Evolutionary conservation across 2,888 invertebrate genomes (phyloP).

Genomic region (Entomobrya multifasciata): DNA sequence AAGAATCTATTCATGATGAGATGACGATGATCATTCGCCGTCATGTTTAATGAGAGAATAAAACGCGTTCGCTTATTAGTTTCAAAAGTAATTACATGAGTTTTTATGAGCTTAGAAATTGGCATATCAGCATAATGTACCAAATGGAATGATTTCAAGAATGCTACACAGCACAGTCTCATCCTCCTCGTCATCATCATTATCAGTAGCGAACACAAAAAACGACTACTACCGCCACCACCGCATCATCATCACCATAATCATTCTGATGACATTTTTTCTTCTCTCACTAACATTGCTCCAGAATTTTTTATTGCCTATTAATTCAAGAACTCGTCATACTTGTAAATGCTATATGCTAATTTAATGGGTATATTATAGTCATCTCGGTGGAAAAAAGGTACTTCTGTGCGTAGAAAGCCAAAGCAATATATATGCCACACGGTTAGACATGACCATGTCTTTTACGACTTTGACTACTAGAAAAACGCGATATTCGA

Average conservation of each 20-base stretch:
- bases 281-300: constrained; percentile 47
- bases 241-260: constrained; percentile 37
- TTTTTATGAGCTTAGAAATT: constrained; percentile 67
- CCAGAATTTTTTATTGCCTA: constrained; percentile 74
- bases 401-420: constrained; percentile 33
- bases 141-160: constrained; percentile 25
- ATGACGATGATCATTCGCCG: constrained; percentile 24
- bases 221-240: constrained; percentile 42
- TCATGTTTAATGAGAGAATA: constrained; percentile 62
- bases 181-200: no score
- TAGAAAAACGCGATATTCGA: constrained; percentile 3
- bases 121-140: constrained; percentile 48
- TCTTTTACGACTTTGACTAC: constrained; percentile 53
- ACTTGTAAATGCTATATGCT: constrained; percentile 63
- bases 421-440: constrained; percentile 30
- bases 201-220: constrained; percentile 23
- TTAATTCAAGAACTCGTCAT: constrained; percentile 72
- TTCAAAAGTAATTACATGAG: constrained; percentile 70
- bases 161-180: constrained; percentile 10
- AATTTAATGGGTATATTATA: constrained; percentile 63
- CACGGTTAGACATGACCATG: constrained; percentile 56
- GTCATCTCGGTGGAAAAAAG: no score
- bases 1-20: constrained; percentile 40
- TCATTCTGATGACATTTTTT: constrained; percentile 46
- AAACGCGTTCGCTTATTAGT: constrained; percentile 70